Evolutionary conservation across 2,888 invertebrate genomes (phyloP).

Genomic region (Smittia sp.): DNA sequence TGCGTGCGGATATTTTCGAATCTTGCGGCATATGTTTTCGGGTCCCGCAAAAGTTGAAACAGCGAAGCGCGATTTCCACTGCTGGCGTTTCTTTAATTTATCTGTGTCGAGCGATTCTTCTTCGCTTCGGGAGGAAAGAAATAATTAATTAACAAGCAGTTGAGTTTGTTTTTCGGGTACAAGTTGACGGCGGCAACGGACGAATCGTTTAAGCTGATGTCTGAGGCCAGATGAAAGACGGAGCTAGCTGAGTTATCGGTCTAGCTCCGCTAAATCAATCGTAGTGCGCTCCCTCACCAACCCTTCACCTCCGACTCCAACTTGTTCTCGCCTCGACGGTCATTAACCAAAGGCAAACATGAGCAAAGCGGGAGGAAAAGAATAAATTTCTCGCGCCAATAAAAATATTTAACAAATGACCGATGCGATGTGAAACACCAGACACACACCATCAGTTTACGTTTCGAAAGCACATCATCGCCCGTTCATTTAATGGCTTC

Average conservation of each 20-base stretch:
- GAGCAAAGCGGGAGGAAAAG: background rate
- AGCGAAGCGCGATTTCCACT: conserved; percentile 31
- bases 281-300: no score
- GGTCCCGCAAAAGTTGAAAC: conserved; percentile 28
- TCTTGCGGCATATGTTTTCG: conserved; percentile 41
- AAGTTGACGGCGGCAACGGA: conserved; percentile 1
- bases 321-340: background rate
- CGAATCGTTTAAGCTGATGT: no score
- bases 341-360: conserved; percentile 26
- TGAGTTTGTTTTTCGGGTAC: conserved; percentile 14
- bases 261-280: no score
- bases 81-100: conserved; percentile 13
- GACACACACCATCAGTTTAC: conserved; percentile 37
- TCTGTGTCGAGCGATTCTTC: background rate
- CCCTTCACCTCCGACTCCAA: background rate
- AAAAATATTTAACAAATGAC: conserved; percentile 39
- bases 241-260: no score
- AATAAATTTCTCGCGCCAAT: conserved; percentile 35
- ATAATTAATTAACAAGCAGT: conserved; percentile 39
- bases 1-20: conserved; percentile 36
- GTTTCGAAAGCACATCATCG: background rate
- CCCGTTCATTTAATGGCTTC: conserved; percentile 26
- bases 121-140: conserved; percentile 22
- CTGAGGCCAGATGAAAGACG: no score
- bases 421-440: conserved; percentile 26